Percentiles rank a stretch among this genome's conserved stretches.
phyloP scores from a whole-genome alignment of 2,797 vertebrate species.

The Coccyzus lansbergi region DNA sequence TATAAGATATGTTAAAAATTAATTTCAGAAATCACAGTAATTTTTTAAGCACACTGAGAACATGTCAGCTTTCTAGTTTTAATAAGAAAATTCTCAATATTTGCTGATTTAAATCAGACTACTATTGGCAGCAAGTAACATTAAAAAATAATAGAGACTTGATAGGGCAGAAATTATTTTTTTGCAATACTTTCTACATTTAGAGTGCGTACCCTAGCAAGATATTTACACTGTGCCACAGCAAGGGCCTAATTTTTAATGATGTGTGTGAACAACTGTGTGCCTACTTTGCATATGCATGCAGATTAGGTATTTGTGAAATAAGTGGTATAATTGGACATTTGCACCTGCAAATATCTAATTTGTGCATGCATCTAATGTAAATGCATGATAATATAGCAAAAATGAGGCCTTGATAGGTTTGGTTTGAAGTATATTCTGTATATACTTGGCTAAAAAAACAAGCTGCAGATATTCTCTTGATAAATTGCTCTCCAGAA shows the following conservation, averaged over 20 bases:
- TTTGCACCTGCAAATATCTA: conserved; percentile 68
- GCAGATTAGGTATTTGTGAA: conserved; percentile 69
- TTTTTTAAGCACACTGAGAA: not conserved
- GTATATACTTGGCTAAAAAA: not conserved
- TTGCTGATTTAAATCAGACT: conserved; percentile 12
- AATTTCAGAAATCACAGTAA: not conserved
- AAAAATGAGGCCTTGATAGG: not conserved
- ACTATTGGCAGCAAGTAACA: not conserved
- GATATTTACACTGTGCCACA: conserved; percentile 71
- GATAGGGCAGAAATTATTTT: not conserved
- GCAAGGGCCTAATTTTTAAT: conserved; percentile 74
- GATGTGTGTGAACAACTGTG: conserved; percentile 68
- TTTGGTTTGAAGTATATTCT: not conserved
- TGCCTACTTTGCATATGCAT: conserved; percentile 71
- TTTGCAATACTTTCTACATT: conserved; percentile 48
- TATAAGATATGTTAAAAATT: not conserved
- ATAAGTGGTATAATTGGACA: conserved; percentile 70
- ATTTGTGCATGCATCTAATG: conserved; percentile 47
- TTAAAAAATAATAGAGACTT: conserved; percentile 38
- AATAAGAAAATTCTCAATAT: not conserved
- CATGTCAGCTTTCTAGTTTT: not conserved
- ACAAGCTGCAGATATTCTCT: not conserved
- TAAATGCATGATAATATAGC: conserved; percentile 26
- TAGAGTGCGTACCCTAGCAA: conserved; percentile 59
- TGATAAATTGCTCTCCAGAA: not conserved